Percentiles rank a stretch among this genome's conserved stretches.
These are phyloP conservation scores for Thysanoteuthis rhombus DNA, from an alignment of 2,888 invertebrate genomes.

Conservation along the genomic window DNA sequence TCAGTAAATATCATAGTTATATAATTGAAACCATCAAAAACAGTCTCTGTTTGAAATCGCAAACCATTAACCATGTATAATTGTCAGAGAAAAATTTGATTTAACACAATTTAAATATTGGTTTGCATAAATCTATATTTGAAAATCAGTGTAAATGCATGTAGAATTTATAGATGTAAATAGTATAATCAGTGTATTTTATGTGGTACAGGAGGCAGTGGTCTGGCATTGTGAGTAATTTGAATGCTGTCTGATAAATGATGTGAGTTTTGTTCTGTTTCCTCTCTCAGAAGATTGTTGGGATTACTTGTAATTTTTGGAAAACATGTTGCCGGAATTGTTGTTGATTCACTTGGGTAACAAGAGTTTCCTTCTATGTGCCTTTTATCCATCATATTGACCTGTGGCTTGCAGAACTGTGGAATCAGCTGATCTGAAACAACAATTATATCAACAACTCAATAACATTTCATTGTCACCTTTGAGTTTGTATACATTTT, in stretches of 20 bases:
- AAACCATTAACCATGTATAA: no score
- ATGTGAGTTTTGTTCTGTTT: neutral
- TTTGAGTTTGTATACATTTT: neutral
- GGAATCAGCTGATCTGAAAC: neutral
- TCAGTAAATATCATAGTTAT: no score
- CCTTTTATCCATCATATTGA: neutral
- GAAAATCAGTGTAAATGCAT: neutral
- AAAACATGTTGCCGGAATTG: neutral
- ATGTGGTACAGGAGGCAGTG: neutral
- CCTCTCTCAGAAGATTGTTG: neutral
- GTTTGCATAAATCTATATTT: neutral
- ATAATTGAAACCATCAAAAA: no score
- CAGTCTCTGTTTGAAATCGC: no score
- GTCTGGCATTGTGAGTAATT: neutral
- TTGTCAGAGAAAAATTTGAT: no score
- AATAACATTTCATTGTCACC: no score
- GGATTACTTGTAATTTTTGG: neutral
- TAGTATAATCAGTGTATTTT: neutral
- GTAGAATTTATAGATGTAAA: neutral
- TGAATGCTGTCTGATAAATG: conserved; percentile 12
- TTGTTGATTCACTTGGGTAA: neutral
- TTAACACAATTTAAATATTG: neutral
- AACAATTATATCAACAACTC: neutral
- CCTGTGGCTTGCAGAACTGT: neutral
- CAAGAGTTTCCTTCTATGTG: neutral